phyloP scores from a whole-genome alignment of 2,113 vertebrate genomes.

The Eurystomus gularis region DNA sequence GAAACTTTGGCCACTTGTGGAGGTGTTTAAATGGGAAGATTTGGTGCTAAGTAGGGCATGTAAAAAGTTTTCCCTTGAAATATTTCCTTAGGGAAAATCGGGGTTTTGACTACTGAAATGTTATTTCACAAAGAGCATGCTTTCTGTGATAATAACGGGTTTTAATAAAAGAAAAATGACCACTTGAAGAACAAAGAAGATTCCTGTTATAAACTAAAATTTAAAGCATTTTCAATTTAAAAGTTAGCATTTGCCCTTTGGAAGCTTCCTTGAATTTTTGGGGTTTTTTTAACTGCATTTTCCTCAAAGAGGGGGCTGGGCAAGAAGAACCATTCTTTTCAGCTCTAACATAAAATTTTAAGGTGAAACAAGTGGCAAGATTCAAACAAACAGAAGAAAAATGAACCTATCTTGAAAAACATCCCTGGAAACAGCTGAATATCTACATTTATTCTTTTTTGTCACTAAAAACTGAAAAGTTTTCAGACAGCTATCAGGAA shows the following conservation, averaged over 20 bases:
- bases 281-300: slow-evolving; percentile 37
- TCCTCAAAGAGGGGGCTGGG: slow-evolving; percentile 43
- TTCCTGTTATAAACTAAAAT: slow-evolving; percentile 44
- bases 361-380: slow-evolving; percentile 36
- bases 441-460: neutral
- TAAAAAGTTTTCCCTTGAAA: slow-evolving; percentile 61
- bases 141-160: slow-evolving; percentile 35
- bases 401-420: slow-evolving; percentile 32
- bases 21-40: slow-evolving; percentile 57
- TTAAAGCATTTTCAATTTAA: slow-evolving; percentile 42
- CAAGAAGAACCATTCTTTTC: slow-evolving; percentile 22
- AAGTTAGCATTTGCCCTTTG: slow-evolving; percentile 59
- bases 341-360: slow-evolving; percentile 25
- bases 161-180: slow-evolving; percentile 60
- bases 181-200: slow-evolving; percentile 54
- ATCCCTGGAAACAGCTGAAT: neutral
- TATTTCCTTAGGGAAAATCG: slow-evolving; percentile 55
- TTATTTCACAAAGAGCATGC: slow-evolving; percentile 20
- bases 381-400: slow-evolving; percentile 53
- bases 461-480: slow-evolving; percentile 12
- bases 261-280: slow-evolving; percentile 44
- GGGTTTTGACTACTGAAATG: slow-evolving; percentile 47
- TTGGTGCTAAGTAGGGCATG: slow-evolving; percentile 43
- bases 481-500: slow-evolving; percentile 55
- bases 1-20: slow-evolving; percentile 64